A percentile compares a stretch with the other conserved stretches of the same genome.
phyloP scores from a whole-genome alignment of 2,113 vertebrate species.

The Circaetus cinerascens region DNA sequence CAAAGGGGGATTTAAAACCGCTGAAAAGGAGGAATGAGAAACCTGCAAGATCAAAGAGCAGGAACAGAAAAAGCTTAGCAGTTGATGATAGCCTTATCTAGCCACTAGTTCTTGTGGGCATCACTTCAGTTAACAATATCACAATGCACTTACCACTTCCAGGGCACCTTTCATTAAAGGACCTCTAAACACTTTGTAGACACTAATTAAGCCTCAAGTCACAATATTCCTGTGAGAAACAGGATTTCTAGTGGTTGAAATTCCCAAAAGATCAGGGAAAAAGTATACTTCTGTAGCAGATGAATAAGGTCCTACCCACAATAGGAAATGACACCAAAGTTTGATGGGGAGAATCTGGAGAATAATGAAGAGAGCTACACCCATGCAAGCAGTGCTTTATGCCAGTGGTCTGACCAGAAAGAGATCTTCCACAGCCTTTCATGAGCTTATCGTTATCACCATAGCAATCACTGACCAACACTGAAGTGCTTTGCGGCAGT shows the following conservation, averaged over 20 bases:
- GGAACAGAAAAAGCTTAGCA: background rate
- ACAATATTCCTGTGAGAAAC: background rate
- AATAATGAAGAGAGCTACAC: background rate
- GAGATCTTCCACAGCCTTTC: background rate
- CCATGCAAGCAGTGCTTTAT: background rate
- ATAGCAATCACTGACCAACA: accelerated
- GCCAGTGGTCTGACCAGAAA: background rate
- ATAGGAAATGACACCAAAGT: background rate
- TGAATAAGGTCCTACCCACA: background rate
- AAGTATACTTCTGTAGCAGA: background rate
- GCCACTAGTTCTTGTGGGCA: background rate
- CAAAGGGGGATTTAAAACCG: background rate
- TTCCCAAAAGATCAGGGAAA: background rate
- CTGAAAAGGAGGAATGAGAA: background rate
- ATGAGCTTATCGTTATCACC: background rate
- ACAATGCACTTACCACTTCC: background rate
- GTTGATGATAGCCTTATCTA: background rate
- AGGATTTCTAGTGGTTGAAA: background rate
- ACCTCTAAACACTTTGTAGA: background rate
- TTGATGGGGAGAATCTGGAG: background rate
- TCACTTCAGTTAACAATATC: background rate
- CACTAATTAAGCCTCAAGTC: background rate
- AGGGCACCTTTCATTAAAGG: background rate
- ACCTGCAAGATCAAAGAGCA: slow-evolving; percentile 1
- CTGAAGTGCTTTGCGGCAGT: background rate